Base-by-base conservation (phyloP, 2,113 vertebrate genomes). In the Smithornis capensis region DNA sequence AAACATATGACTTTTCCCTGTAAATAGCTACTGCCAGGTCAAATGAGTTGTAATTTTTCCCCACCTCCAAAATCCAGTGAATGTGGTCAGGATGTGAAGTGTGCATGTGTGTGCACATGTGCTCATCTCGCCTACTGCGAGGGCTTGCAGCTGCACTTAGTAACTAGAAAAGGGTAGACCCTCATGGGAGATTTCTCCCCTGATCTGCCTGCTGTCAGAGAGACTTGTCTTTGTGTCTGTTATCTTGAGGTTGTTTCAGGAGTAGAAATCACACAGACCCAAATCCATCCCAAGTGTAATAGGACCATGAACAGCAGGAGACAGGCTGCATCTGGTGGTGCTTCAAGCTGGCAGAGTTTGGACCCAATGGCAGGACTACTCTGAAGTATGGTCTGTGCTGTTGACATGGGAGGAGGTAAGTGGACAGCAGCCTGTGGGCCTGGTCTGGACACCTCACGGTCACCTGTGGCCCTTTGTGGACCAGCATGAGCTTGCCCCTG, bases 381-480 rank as follows among this genome's bases (percentile, higher is more conserved):
- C 35, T 19, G 1, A 2, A 24, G 29, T 4, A 4, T 35, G 62
- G 28, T 40, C 45, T 0, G 1, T 1, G 2, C 44, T 79, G 65
- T 23, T 67, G 52, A 6, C 1, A 4, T 22, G n/a, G 22, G 10
- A 60, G 15, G 12, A 60, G 57, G 33, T 12, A 23, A 15, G 47
- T n/a, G 70, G 50, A 28, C 37, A 81, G 11, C 59, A 68, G 33
- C n/a, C 17, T 12, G 4, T 4, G 22, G 0, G 0, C 27, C 40
- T 53, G 29, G 2, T 18, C 45, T 21, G 35, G 55, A 29, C 50
- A 60, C 6, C 23, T 25, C 2, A 2, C 5, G 44, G 59, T 24
- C 45, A 10, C 35, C 10, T 3, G 0, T 0, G 12, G 35, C 31
- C 44, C 35, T 71, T 38, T 1, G 1, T 1, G 4, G 9, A 24